Conservation (phyloP, 2,113 vertebrate genomes). For the Spilogale gracilis region DNA sequence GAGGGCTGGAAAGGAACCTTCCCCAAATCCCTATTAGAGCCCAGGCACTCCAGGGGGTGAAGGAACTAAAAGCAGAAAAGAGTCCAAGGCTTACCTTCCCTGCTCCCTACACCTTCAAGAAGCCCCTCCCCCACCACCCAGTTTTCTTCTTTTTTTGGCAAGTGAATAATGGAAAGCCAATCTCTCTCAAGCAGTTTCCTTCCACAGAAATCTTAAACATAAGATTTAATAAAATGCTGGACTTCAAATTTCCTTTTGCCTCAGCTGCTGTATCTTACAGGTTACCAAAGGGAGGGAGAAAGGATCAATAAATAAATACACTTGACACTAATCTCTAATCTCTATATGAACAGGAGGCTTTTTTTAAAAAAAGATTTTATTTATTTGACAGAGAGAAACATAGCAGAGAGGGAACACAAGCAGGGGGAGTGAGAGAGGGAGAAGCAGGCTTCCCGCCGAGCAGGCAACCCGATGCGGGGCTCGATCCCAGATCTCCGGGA, state of each 20-base stretch:
- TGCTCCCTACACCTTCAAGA: conserved; percentile 64
- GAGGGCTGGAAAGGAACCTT: background rate
- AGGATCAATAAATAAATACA: conserved; percentile 51
- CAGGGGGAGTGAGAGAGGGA: no score
- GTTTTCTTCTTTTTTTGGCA: conserved; percentile 59
- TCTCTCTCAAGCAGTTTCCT: conserved; percentile 70
- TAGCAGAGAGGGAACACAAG: no score
- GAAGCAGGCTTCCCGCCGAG: no score
- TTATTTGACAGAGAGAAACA: no score
- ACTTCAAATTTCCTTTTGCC: conserved; percentile 74
- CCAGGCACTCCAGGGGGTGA: background rate
- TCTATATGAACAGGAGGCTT: conserved; percentile 25
- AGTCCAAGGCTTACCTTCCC: conserved; percentile 29
- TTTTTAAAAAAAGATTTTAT: background rate
- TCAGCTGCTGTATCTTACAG: conserved; percentile 54
- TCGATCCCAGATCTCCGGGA: no score
- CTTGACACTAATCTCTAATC: conserved; percentile 56
- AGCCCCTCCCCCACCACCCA: conserved; percentile 48
- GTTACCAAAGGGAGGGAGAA: conserved; percentile 38
- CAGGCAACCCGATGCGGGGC: no score
- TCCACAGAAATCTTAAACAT: conserved; percentile 75
- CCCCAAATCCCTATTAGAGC: background rate
- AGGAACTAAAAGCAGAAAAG: conserved; percentile 50
- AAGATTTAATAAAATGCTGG: conserved; percentile 71
- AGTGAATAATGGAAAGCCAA: conserved; percentile 70